A percentile compares a stretch with the other conserved stretches of the same genome.
These are phyloP conservation scores for Trichogramma dendrolimi DNA, from an alignment of 2,888 invertebrate species.

Conservation along the genomic window DNA sequence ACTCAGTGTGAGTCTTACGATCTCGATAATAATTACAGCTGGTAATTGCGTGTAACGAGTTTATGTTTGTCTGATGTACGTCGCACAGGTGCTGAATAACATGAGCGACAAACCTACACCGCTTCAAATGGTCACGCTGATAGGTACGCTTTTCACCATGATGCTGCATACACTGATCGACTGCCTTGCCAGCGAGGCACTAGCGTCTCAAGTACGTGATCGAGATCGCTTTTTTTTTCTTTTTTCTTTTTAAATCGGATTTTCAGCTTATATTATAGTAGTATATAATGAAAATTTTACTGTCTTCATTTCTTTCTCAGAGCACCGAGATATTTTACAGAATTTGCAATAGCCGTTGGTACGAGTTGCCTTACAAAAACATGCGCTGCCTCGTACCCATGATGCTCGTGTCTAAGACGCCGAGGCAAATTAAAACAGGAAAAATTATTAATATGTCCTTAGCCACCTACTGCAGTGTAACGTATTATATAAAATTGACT, in stretches of 20 bases:
- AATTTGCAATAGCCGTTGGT: slow-evolving; percentile 12
- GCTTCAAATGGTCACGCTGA: slow-evolving; percentile 3
- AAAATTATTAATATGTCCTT: slow-evolving; percentile 9
- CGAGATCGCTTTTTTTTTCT: not conserved
- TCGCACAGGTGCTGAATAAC: not conserved
- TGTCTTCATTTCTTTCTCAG: not conserved
- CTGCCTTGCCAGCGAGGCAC: slow-evolving; percentile 11
- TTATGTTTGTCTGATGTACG: not conserved
- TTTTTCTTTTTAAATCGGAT: not conserved
- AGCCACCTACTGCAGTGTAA: slow-evolving; percentile 9
- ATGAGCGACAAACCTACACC: not conserved
- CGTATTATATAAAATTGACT: too few relatives aligned
- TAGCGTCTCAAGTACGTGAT: slow-evolving; percentile 4
- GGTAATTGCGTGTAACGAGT: not conserved
- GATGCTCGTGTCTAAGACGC: slow-evolving; percentile 2
- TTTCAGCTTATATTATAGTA: too few relatives aligned
- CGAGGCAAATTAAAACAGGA: slow-evolving; percentile 7
- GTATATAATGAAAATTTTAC: too few relatives aligned
- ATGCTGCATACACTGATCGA: slow-evolving; percentile 9
- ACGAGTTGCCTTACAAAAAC: not conserved
- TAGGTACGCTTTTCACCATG: slow-evolving; percentile 1
- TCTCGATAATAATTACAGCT: not conserved
- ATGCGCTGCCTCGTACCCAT: slow-evolving; percentile 4
- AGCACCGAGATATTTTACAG: slow-evolving; percentile 1
- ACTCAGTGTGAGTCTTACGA: slow-evolving; percentile 7